Percentiles rank a stretch among this genome's conserved stretches.
Evolutionary conservation across 2,797 vertebrate genomes (phyloP).

Genomic region (Hozukius guyotensis): DNA sequence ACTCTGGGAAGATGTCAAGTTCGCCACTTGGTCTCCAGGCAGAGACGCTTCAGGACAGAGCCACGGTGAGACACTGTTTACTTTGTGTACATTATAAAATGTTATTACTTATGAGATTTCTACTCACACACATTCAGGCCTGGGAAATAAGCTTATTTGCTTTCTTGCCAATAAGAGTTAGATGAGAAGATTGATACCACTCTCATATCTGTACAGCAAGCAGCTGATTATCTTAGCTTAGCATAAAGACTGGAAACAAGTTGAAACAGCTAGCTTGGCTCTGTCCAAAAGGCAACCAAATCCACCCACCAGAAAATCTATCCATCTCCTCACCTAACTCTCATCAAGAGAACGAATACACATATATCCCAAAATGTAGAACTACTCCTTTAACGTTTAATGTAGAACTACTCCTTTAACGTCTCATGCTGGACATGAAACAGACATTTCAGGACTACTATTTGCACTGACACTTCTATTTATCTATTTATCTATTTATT

Average conservation of each 20-base stretch:
- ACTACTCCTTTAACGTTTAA: neutral
- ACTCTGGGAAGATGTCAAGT: conserved; percentile 85
- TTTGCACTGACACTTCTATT: no score
- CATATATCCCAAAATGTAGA: neutral
- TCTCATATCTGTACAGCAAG: neutral
- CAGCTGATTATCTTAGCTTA: neutral
- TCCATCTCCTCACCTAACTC: neutral
- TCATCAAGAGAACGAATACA: neutral
- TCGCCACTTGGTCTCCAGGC: conserved; percentile 85
- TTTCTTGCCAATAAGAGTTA: neutral
- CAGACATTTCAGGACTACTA: no score
- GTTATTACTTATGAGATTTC: neutral
- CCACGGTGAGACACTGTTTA: conserved; percentile 79
- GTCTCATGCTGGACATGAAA: no score
- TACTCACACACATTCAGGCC: neutral
- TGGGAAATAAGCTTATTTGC: neutral
- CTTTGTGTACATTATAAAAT: neutral
- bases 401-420: neutral
- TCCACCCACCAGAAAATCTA: neutral
- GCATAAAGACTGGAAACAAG: neutral
- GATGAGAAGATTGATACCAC: neutral
- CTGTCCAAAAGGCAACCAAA: neutral
- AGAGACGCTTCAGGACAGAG: conserved; percentile 74
- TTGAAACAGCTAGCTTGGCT: neutral
- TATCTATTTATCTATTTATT: no score